These are phyloP conservation scores for Neolamprologus cancellatus DNA, from an alignment of 2,113 vertebrate genomes.

Conservation along the genomic window DNA sequence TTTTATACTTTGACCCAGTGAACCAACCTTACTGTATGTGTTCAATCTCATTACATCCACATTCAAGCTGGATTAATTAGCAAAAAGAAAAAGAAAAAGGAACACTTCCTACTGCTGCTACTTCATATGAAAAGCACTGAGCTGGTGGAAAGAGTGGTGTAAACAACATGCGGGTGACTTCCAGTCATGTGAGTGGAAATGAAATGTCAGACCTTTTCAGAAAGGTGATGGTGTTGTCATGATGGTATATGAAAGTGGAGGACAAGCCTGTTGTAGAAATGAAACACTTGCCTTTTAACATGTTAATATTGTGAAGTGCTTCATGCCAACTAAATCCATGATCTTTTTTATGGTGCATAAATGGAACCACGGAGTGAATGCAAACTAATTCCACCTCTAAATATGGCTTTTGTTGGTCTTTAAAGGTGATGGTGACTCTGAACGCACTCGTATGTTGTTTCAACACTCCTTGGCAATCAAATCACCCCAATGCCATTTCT, in stretches of 20 bases:
- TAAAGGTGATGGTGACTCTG: too few relatives aligned
- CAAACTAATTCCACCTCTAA: background rate
- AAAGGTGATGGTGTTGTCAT: background rate
- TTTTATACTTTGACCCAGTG: background rate
- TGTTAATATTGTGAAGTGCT: background rate
- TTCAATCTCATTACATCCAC: background rate
- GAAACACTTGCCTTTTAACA: background rate
- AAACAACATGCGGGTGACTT: background rate
- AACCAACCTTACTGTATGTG: background rate
- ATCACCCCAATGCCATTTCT: background rate
- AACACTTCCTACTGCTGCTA: background rate
- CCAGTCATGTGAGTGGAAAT: background rate
- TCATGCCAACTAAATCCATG: background rate
- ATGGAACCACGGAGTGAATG: background rate
- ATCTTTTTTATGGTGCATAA: background rate
- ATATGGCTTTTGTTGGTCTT: background rate
- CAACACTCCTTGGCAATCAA: background rate
- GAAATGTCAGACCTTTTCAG: background rate
- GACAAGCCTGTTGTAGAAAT: background rate
- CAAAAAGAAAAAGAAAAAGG: background rate
- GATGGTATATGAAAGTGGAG: background rate
- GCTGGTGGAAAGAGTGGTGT: background rate
- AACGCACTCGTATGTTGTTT: background rate
- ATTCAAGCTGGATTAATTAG: background rate
- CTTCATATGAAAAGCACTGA: background rate